Percentiles rank a stretch among this genome's conserved stretches.
These are phyloP conservation scores for Cephus spinipes DNA, from an alignment of 2,888 invertebrate genomes.

Conservation along the genomic window DNA sequence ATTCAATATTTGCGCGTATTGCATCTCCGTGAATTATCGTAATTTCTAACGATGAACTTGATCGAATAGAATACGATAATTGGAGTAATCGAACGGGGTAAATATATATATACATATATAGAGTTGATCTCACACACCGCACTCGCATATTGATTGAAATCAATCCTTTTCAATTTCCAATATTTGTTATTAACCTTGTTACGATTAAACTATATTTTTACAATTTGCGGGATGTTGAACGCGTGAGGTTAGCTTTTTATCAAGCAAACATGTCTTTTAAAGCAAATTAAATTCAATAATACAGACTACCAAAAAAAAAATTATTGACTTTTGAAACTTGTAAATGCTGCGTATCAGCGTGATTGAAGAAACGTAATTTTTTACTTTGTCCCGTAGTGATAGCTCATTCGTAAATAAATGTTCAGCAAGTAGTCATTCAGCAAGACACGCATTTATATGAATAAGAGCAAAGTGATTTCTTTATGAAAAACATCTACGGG, in stretches of 20 bases:
- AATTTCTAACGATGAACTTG: not conserved
- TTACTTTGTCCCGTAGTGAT: not conserved
- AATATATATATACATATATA: not conserved
- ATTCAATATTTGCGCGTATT: not conserved
- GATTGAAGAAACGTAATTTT: not conserved
- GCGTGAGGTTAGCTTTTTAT: not conserved
- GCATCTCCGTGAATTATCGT: not conserved
- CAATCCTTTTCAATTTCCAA: not conserved
- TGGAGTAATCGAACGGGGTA: constrained; percentile 25
- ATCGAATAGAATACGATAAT: constrained; percentile 6
- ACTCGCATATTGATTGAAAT: not conserved
- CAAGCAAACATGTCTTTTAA: constrained; percentile 39
- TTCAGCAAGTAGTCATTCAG: not conserved
- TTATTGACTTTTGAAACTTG: not conserved
- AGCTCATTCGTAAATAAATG: not conserved
- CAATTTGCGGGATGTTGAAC: not conserved
- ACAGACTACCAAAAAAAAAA: not conserved
- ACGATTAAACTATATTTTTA: not conserved
- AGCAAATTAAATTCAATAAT: constrained; percentile 18
- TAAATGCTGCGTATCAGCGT: not conserved
- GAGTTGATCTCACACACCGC: constrained; percentile 23
- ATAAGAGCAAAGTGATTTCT: not conserved
- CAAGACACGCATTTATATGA: not conserved
- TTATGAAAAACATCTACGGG: not conserved
- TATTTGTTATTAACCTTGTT: not conserved